Evolutionary conservation across 2,797 vertebrate species (phyloP).

Genomic region (Acropternis orthonyx): DNA sequence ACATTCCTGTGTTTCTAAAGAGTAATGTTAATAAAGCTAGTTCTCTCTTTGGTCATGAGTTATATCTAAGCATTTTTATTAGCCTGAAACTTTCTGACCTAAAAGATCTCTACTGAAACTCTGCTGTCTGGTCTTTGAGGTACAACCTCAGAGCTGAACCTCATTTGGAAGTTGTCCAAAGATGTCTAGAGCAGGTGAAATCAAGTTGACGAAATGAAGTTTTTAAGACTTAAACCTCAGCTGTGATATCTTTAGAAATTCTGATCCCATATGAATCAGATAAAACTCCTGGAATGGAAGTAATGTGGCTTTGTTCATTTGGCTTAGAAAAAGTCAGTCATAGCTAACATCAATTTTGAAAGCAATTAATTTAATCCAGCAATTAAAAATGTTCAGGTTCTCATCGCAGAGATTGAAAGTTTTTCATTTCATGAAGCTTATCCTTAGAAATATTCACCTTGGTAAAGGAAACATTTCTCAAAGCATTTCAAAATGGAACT

Average conservation of each 20-base stretch:
- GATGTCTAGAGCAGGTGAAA: not conserved
- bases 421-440: not conserved
- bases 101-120: not conserved
- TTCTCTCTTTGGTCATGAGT: not conserved
- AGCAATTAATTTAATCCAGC: not conserved
- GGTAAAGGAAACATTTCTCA: not conserved
- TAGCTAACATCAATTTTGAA: not conserved
- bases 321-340: not conserved
- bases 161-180: not conserved
- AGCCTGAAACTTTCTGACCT: not conserved
- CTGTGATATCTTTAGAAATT: not conserved
- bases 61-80: not conserved
- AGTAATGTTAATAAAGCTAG: not conserved
- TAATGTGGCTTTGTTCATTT: not conserved
- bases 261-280: not conserved
- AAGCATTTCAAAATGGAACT: not conserved
- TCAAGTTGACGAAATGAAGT: not conserved
- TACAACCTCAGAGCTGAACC: not conserved
- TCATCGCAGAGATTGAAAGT: not conserved
- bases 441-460: not conserved
- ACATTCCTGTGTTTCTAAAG: accelerated
- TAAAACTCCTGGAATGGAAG: not conserved
- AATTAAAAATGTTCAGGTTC: not conserved
- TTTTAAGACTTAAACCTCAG: not conserved
- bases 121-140: not conserved